These are phyloP conservation scores for Ctena decussata DNA, from an alignment of 2,888 invertebrate species.

Conservation along the genomic window DNA sequence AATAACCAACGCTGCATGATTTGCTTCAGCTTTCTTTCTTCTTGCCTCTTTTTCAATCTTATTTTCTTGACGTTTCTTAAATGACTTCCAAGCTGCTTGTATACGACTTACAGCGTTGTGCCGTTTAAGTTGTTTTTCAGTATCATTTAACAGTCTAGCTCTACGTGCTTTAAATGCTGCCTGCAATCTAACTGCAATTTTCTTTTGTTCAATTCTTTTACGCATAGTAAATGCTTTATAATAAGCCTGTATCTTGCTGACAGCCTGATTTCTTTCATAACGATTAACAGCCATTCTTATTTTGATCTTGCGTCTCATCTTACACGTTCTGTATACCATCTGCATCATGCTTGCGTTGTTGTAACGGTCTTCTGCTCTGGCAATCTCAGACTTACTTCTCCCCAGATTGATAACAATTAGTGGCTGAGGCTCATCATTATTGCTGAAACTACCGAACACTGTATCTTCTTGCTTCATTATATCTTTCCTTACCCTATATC, in stretches of 20 bases:
- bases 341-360: slow-evolving; percentile 52
- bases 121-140: neutral
- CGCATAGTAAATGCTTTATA: slow-evolving; percentile 36
- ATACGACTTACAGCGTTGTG: slow-evolving; percentile 17
- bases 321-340: slow-evolving; percentile 52
- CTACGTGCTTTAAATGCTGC: slow-evolving; percentile 30
- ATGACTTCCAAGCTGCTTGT: slow-evolving; percentile 22
- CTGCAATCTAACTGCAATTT: slow-evolving; percentile 44
- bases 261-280: slow-evolving; percentile 38
- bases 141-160: slow-evolving; percentile 25
- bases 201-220: neutral
- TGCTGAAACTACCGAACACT: neutral
- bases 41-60: slow-evolving; percentile 26
- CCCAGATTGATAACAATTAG: slow-evolving; percentile 60
- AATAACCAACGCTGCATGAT: slow-evolving; percentile 44
- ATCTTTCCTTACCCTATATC: slow-evolving; percentile 47
- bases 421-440: slow-evolving; percentile 10
- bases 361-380: slow-evolving; percentile 45
- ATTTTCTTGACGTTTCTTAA: slow-evolving; percentile 28
- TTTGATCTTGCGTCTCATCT: slow-evolving; percentile 42
- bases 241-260: slow-evolving; percentile 45
- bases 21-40: neutral
- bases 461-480: slow-evolving; percentile 4
- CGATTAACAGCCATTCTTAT: slow-evolving; percentile 43
- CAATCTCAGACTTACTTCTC: slow-evolving; percentile 60